Evolutionary conservation across 1,140 invertebrate species (phyloP), one percentile per base, ranked within the genome.

Genomic region (Zaprionus camerounensis): DNA sequence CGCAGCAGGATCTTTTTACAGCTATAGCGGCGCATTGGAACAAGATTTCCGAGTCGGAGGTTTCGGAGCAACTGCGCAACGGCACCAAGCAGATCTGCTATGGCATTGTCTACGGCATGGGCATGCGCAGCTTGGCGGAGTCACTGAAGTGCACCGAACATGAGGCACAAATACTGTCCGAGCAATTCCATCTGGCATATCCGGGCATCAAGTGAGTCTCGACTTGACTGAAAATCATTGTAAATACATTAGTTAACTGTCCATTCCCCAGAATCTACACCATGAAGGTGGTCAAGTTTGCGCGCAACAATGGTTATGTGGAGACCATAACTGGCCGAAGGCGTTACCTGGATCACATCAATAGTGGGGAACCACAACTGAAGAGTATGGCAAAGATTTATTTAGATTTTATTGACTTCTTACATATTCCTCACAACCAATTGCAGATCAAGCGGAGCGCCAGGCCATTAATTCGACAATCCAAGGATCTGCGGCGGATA

Each of bases 21-120:
- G 95, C 94, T 53, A 97, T 99, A 66, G 97, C 98, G 2, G 95
- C 97, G 9, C 94, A 95, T 72, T 98, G 97, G 96, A 96, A 98
- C 83, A 93, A 94, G 20, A 93, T 97, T 26, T 55, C 93, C 0
- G 94, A 95, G 67, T 86, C 95, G 22, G 88, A 95, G 84, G 96
- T 97, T 84, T 93, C 86, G 17, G 94, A 95, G 56, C 94, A 95
- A 63, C 94, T 97, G 77, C 94, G 98, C 55, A 97, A 98, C 82
- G 95, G 96, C 83, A 96, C 98, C 0, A 99, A 99, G 93, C 95
- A 99, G 94, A 95, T 99, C 15, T 99, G 98, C 84, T 99, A 99
- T 94, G 99, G 98, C 9, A 98, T 99, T 78, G 96, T 99, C 57
- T 99, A 99, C 93, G 99, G 99, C n/a, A 99, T 99, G 95, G 98